phyloP scores from a whole-genome alignment of 2,797 vertebrate genomes.

The Pseudomugil gertrudae region DNA sequence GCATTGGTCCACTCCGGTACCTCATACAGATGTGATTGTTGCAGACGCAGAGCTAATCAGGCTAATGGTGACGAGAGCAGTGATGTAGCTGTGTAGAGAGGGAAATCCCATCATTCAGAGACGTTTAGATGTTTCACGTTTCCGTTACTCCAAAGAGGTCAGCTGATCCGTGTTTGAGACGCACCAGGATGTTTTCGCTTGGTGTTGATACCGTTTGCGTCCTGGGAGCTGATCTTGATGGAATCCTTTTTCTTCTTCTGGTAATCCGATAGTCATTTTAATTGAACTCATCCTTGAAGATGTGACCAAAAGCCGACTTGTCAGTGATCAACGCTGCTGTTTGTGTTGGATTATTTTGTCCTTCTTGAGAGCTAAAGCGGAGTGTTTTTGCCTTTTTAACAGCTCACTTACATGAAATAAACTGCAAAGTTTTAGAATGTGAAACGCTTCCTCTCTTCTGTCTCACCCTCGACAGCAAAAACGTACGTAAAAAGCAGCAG shows the following conservation, averaged over 20 bases:
- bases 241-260: background rate
- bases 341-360: conserved; percentile 30
- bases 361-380: conserved; percentile 50
- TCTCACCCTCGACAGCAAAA: background rate
- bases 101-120: background rate
- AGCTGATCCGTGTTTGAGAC: background rate
- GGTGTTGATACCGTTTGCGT: background rate
- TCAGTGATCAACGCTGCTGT: conserved; percentile 25
- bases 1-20: background rate
- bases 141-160: background rate
- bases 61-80: background rate
- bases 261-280: background rate
- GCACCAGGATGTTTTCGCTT: background rate
- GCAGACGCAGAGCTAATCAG: background rate
- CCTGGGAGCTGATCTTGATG: background rate
- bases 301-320: conserved; percentile 43
- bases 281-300: background rate
- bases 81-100: too few relatives aligned
- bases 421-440: conserved; percentile 64
- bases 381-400: conserved; percentile 66
- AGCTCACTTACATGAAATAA: conserved; percentile 74
- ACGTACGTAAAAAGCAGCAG: too few relatives aligned
- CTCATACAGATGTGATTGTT: background rate
- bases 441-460: background rate
- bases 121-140: background rate